Evolutionary conservation across 2,113 vertebrate species (phyloP), one percentile per base, ranked within the genome.

Genomic region (Cariama cristata): DNA sequence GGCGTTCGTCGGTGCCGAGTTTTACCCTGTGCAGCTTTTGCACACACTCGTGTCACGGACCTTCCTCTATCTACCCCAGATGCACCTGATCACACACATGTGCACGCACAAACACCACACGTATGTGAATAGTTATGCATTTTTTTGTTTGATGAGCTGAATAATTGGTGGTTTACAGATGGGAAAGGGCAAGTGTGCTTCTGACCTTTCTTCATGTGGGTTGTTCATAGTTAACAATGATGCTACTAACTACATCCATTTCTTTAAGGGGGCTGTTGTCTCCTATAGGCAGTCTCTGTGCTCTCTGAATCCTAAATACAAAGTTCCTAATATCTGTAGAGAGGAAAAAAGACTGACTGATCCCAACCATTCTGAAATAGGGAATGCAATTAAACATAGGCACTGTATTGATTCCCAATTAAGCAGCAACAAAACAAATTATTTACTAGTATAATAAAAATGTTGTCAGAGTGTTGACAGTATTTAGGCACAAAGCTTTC

Each of bases 331-430:
- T 77, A 24, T 38, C 56, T 62, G n/a, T 13, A 47, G 89, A 33
- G 83, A 72, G 38, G 24, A 35, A 69, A 44, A 40, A 24, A 21
- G 5, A 27, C 42, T 2, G 3, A 28, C 79, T 32, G 73, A 85
- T 81, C 73, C 73, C 58, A 63, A 20, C 69, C 40, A 3, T 71
- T 85, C 66, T 47, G 64, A 58, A 85, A 32, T 8, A 26, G 62
- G 71, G 52, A 47, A 21, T 62, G 87, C 79, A 79, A 91, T 82
- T 94, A 86, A 93, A 75, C 77, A 22, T 82, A 53, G 90, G 66
- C 47, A 27, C 38, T 23, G 30, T 86, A 91, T 86, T 75, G 96
- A 96, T 93, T 93, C 50, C 71, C 67, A 75, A 88, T 91, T 91
- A 88, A 71, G 72, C 58, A 91, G 56, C 71, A 86, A 32, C 56